phyloP scores from a whole-genome alignment of 2,797 vertebrate species.

The Sebastes paucispinis region DNA sequence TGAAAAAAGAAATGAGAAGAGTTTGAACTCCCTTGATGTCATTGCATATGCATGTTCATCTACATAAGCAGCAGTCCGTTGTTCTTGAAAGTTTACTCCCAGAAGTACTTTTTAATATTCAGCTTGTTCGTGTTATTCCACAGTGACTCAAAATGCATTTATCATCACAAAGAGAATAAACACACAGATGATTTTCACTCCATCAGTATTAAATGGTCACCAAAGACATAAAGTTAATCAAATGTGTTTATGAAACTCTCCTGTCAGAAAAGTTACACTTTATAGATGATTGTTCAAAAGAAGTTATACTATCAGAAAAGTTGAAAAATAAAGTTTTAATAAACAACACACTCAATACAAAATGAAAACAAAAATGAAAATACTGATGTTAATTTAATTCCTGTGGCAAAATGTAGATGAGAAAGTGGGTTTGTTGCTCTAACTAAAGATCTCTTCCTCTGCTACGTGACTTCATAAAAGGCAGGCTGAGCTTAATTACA shows the following conservation, averaged over 20 bases:
- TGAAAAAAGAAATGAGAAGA: neutral
- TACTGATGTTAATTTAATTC: neutral
- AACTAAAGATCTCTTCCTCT: neutral
- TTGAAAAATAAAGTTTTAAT: neutral
- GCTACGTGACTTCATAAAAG: neutral
- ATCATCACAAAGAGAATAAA: constrained; percentile 1
- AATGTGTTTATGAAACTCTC: neutral
- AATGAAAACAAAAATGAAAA: neutral
- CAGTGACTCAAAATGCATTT: neutral
- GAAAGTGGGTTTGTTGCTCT: neutral
- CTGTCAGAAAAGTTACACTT: neutral
- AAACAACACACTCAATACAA: no score
- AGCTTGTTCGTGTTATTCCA: neutral
- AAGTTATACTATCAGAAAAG: neutral
- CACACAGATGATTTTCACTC: neutral
- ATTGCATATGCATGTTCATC: constrained; percentile 17
- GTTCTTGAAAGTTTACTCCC: constrained; percentile 8
- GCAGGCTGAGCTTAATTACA: neutral
- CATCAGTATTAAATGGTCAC: neutral
- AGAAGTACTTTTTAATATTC: neutral
- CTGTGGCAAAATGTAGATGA: neutral
- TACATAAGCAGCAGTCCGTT: neutral
- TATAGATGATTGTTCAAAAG: neutral
- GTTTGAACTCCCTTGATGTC: neutral
- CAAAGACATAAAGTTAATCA: neutral